Base-by-base conservation (phyloP, 1,140 invertebrate species). In the Araneus ventricosus region DNA sequence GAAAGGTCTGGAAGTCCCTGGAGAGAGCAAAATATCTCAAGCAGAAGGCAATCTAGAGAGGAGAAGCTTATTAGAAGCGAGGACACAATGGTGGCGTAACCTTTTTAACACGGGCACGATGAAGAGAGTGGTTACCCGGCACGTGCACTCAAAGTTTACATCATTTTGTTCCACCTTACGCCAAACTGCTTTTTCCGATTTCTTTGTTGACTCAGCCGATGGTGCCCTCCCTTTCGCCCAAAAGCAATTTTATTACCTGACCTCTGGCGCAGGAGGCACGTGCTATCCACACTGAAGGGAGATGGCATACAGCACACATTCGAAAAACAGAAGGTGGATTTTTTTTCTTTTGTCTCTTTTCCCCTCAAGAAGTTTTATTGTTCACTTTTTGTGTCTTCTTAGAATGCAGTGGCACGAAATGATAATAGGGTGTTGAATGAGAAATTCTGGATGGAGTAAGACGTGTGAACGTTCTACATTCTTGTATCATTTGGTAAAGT, bases 121-220 rank as follows among this genome's bases (percentile, higher is more conserved):
- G 70, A 34, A 75, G 70, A 75, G 30, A 75, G 70, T 34, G 70
- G 70, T 75, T 75, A 75, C 70, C 6, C 14, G 14, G 37, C 80
- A 82, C 80, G 80, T 52, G 80, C 80, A 82, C 80, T 52, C 80
- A 45, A 41, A 52, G 80, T 82, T 82, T 82, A 82, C 80, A 82
- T 82, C 80, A 82, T 82, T 82, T 82, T 52, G 41, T 82, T 82
- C 80, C 39, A 52, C 39, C 80, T 52, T 27, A 82, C 80, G 70
- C 70, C 30, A 75, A 75, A 75, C 70, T 75, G 70, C 70, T 37
- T 75, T 75, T 75, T 75, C 70, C 70, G 70, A 75, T 75, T 75
- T 75, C 70, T 75, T 75, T 75, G 70, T 75, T 75, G 70, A 75
- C 70, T 75, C 70, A 75, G 70, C 70, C 70, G 30, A 75, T 75